Percentiles rank a stretch among this genome's conserved stretches.
Evolutionary conservation across 1,140 invertebrate species (phyloP).

Genomic region (Anastrepha obliqua): DNA sequence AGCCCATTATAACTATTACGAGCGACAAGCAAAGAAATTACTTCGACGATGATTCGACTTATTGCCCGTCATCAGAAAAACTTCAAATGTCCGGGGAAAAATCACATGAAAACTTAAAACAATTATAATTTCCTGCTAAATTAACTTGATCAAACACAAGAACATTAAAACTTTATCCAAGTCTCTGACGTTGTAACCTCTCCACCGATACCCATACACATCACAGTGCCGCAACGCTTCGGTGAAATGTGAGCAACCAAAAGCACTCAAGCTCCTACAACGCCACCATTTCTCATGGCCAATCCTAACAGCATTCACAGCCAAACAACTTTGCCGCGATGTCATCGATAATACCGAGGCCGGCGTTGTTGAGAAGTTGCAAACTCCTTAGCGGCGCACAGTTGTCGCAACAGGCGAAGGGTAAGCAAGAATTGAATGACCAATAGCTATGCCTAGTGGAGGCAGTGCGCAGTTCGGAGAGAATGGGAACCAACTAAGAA

Average conservation of each 20-base stretch:
- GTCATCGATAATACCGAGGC: neutral
- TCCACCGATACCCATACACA: neutral
- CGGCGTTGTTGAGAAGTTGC: neutral
- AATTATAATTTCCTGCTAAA: constrained; percentile 59
- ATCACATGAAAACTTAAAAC: constrained; percentile 57
- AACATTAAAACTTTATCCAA: constrained; percentile 54
- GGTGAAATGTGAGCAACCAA: too few species aligned
- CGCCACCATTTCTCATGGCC: neutral
- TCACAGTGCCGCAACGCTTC: too few species aligned
- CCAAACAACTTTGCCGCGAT: constrained; percentile 22
- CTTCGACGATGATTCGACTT: constrained; percentile 41
- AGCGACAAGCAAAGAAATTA: neutral
- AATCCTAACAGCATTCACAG: neutral
- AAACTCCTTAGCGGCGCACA: neutral
- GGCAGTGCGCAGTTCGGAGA: neutral
- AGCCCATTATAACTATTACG: neutral
- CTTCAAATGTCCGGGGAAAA: constrained; percentile 38
- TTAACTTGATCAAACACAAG: constrained; percentile 58
- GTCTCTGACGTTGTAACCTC: neutral
- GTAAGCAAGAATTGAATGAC: neutral
- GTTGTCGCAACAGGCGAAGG: neutral
- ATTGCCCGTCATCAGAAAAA: constrained; percentile 53
- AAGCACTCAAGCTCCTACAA: neutral
- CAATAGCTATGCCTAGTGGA: neutral
- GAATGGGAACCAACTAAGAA: neutral